Conservation (phyloP, 2,888 invertebrate genomes). For the Psococerastis gibbosa region DNA sequence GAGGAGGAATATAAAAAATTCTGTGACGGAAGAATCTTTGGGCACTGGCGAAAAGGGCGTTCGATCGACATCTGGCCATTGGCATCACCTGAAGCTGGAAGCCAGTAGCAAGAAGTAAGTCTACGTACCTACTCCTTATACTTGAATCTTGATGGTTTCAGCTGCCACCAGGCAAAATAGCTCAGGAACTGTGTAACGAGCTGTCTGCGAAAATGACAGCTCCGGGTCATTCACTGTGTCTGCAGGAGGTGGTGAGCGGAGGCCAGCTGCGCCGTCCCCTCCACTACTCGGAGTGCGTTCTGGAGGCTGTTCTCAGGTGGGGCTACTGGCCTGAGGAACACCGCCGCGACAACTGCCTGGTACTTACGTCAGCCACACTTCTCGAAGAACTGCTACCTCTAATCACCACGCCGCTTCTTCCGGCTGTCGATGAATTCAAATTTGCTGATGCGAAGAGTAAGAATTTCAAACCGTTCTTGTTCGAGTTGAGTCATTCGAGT, state of each 20-base stretch:
- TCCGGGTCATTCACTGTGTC: constrained; percentile 42
- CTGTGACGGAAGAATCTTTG: too few species aligned
- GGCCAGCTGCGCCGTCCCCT: constrained; percentile 55
- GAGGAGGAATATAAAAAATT: too few species aligned
- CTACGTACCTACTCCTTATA: too few species aligned
- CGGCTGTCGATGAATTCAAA: constrained; percentile 54
- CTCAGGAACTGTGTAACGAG: constrained; percentile 54
- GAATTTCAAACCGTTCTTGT: constrained; percentile 52
- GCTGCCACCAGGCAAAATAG: constrained; percentile 60
- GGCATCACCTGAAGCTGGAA: too few species aligned
- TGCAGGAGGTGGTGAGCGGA: constrained; percentile 64
- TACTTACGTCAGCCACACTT: constrained; percentile 33
- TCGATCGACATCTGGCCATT: too few species aligned
- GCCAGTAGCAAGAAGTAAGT: too few species aligned
- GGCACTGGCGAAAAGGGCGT: too few species aligned
- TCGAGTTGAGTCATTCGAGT: constrained; percentile 62
- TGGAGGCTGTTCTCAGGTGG: constrained; percentile 50
- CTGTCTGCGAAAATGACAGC: constrained; percentile 43
- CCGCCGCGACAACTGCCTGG: constrained; percentile 59
- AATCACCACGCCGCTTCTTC: constrained; percentile 35
- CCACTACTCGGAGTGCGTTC: constrained; percentile 50
- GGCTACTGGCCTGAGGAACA: constrained; percentile 77
- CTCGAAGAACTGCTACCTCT: constrained; percentile 26
- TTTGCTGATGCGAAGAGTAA: constrained; percentile 57
- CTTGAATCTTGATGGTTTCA: constrained; percentile 23